Percentiles rank a stretch among this genome's conserved stretches.
phyloP scores from a whole-genome alignment of 2,888 invertebrate species.

The Drosophila limbata region DNA sequence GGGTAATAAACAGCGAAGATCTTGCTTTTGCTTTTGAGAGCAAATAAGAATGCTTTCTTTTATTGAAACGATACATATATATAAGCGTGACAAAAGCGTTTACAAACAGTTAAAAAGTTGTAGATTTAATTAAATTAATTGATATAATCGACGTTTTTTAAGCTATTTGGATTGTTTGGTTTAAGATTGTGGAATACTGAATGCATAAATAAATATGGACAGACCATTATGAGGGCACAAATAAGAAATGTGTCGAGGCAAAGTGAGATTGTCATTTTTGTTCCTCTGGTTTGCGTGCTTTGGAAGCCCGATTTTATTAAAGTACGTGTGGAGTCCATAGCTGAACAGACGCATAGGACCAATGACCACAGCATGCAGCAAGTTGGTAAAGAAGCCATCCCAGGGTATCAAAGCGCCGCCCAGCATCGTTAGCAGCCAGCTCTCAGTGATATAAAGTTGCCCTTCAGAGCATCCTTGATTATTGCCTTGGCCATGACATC shows the following conservation, averaged over 20 bases:
- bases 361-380: constrained; percentile 89
- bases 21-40: not conserved
- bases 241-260: not conserved
- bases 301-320: constrained; percentile 56
- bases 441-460: constrained; percentile 94
- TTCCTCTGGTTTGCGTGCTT: not conserved
- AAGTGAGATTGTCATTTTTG: constrained; percentile 2
- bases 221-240: not conserved
- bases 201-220: constrained; percentile 7
- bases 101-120: constrained; percentile 2
- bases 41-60: not conserved
- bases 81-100: not conserved
- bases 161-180: constrained; percentile 15
- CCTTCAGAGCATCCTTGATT: constrained; percentile 92
- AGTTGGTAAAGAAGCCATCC: constrained; percentile 88
- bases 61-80: constrained; percentile 8
- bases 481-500: constrained; percentile 92
- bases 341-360: constrained; percentile 89
- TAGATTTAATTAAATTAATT: constrained; percentile 8
- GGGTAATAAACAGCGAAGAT: no score
- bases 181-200: constrained; percentile 19
- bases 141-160: constrained; percentile 8
- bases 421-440: constrained; percentile 90
- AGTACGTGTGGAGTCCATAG: constrained; percentile 83
- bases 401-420: constrained; percentile 94